Base-by-base conservation (phyloP, 2,888 invertebrate genomes). In the Chrysotoxum bicinctum region DNA sequence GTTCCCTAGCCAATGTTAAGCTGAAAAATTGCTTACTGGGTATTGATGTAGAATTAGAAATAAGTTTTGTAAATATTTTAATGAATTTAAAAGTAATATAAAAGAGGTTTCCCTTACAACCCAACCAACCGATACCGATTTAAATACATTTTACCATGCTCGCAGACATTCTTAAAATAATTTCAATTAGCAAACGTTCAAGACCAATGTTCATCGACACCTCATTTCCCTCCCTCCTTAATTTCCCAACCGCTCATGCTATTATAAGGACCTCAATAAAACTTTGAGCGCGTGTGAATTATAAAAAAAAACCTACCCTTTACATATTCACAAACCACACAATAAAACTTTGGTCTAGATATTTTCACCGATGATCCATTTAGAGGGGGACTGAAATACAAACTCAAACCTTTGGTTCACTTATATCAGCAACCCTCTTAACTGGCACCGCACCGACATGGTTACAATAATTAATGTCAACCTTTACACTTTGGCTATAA, bases 381-480 rank as follows among this genome's bases (percentile, higher is more conserved):
- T 9, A 37, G 14, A 37, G 21, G 21, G 21, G 35, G 58, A 16
- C 19, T 21, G 14, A 54, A 54, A 35, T 12, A 37, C 8, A 58
- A 21, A 21, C 37, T 37, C 58, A 37, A 35, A 35, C 56, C 35
- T 37, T 50, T 50, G 23, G 2, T 48, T 48, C 21, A 48, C 23
- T 58, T 14, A 19, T 35, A 54, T n/a, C 3, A 58, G 14, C 43
- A 23, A 37, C 66, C 23, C 62, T 16, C 10, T 6, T 64, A 30
- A 40, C n/a, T 48, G 45, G 21, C 37, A 14, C 14, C 37, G 21
- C 14, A 14, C 54, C 64, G 62, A 21, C 68, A 19, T 40, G 43
- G 68, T 73, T 66, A 54, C 52, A 19, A 37, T 76, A 37, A n/a
- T 83, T 74, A 62, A 78, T 78, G 62, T 83, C 78, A 78, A 74